Conservation (phyloP, 1,140 invertebrate genomes). For the Caenorhabditis briggsae region DNA sequence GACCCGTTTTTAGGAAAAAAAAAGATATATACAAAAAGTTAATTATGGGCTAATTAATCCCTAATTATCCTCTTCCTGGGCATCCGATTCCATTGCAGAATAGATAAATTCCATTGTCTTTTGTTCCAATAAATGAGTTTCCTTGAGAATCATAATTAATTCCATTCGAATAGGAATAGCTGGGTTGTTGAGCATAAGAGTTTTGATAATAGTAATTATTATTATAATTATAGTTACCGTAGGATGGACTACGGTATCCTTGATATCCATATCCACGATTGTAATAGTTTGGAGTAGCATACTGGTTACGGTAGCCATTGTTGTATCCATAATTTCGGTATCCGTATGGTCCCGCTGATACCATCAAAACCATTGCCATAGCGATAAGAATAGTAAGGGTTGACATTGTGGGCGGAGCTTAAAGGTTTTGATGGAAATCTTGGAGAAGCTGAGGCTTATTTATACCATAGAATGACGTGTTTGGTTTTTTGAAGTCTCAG, state of each 20-base stretch:
- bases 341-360: neutral
- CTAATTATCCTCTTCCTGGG: slow-evolving; percentile 3
- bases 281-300: neutral
- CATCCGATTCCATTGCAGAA: slow-evolving; percentile 26
- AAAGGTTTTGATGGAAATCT: no score
- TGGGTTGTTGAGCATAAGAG: slow-evolving; percentile 1
- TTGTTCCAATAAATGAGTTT: slow-evolving; percentile 20
- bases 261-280: neutral
- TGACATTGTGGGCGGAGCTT: neutral
- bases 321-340: neutral
- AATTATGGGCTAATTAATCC: neutral
- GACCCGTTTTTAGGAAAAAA: no score
- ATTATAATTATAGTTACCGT: slow-evolving; percentile 6
- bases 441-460: no score
- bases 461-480: no score
- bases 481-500: no score
- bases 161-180: neutral
- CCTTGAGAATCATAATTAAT: slow-evolving; percentile 25
- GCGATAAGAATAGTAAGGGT: neutral
- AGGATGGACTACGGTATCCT: neutral
- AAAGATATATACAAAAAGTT: no score
- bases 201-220: neutral
- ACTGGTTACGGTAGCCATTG: neutral
- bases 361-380: neutral
- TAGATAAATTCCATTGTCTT: slow-evolving; percentile 25